Conservation (phyloP, 2,113 vertebrate species). For the Neopipo cinnamomea region DNA sequence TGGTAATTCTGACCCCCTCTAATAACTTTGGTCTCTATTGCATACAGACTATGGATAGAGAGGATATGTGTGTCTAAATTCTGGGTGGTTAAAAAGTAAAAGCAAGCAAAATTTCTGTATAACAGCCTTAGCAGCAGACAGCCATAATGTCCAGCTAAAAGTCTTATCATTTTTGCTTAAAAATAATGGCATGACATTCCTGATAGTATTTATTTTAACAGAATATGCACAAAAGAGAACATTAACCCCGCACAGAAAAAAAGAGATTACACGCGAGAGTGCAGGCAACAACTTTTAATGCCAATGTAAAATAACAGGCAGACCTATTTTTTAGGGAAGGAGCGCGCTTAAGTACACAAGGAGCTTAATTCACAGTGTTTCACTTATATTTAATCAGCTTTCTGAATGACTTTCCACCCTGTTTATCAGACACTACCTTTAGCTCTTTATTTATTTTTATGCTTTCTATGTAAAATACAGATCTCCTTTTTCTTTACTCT, state of each 20-base stretch:
- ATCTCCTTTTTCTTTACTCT: not conserved
- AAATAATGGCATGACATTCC: not conserved
- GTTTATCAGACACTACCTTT: not conserved
- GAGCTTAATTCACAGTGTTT: not conserved
- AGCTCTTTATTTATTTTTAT: not conserved
- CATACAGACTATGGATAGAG: not conserved
- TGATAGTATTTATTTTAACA: constrained; percentile 1
- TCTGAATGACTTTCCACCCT: not conserved
- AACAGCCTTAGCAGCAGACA: not conserved
- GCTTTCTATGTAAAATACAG: not conserved
- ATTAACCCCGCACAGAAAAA: not conserved
- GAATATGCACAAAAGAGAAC: not conserved
- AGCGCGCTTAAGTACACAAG: accelerated
- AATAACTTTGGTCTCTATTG: not conserved
- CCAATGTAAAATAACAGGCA: not conserved
- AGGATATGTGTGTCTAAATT: not conserved
- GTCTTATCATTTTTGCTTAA: not conserved
- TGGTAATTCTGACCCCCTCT: not conserved
- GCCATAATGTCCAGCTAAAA: not conserved
- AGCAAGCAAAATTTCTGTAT: not conserved
- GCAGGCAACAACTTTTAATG: not conserved
- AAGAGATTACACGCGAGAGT: not conserved
- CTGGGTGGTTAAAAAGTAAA: not conserved
- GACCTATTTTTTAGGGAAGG: not conserved
- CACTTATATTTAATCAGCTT: not conserved